A percentile compares a stretch with the other conserved stretches of the same genome.
These are phyloP conservation scores for Fragariocoptes setiger DNA, from an alignment of 1,140 invertebrate species.

Conservation along the genomic window DNA sequence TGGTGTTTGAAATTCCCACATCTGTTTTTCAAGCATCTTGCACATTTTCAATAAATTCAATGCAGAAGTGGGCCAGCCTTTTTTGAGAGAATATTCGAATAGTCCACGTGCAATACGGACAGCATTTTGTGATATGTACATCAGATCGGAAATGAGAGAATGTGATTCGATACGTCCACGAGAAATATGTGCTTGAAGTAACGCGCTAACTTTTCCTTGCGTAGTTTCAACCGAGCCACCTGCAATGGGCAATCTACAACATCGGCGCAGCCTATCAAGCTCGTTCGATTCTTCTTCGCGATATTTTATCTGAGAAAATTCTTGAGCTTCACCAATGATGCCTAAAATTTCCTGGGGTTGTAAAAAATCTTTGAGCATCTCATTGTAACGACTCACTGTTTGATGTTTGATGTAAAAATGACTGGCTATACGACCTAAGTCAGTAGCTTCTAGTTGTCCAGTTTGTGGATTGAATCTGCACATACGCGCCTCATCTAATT, in stretches of 20 bases:
- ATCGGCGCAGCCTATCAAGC: constrained; percentile 31
- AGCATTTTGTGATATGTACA: constrained; percentile 61
- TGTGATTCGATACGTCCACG: constrained; percentile 42
- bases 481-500: constrained; percentile 72
- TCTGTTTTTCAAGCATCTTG: constrained; percentile 58
- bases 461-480: constrained; percentile 55
- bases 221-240: constrained; percentile 50
- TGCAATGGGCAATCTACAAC: constrained; percentile 37
- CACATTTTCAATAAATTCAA: constrained; percentile 38
- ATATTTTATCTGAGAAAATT: constrained; percentile 87
- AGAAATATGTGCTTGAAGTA: constrained; percentile 69
- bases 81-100: constrained; percentile 67
- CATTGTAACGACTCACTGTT: constrained; percentile 63
- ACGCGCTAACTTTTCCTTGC: constrained; percentile 82
- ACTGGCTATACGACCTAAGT: constrained; percentile 76
- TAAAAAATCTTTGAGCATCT: constrained; percentile 41
- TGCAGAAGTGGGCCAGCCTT: constrained; percentile 60
- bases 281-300: constrained; percentile 78
- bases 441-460: constrained; percentile 45
- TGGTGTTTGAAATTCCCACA: constrained; percentile 59
- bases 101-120: constrained; percentile 56
- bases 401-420: constrained; percentile 94
- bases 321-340: constrained; percentile 60
- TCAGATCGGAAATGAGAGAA: constrained; percentile 65
- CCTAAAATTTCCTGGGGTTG: constrained; percentile 49